These are phyloP conservation scores for Chydorus sphaericus DNA, from an alignment of 2,888 invertebrate genomes.

Conservation along the genomic window DNA sequence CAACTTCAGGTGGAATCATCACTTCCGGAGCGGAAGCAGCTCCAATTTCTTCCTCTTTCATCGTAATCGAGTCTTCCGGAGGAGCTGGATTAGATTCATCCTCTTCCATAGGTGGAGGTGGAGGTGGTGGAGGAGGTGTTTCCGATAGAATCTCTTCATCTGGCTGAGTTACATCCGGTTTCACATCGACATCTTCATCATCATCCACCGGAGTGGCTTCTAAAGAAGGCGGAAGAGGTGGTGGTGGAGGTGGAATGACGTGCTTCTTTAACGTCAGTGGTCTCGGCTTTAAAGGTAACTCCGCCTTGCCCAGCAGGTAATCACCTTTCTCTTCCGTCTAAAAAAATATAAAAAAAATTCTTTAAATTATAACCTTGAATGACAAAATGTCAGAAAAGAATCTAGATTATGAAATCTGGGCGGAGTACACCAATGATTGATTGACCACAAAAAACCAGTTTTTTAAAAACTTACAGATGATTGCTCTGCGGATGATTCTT, in stretches of 20 bases:
- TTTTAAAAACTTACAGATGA: neutral
- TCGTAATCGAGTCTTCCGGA: constrained; percentile 24
- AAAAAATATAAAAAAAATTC: neutral
- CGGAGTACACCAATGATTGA: too few relatives aligned
- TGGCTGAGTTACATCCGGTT: constrained; percentile 22
- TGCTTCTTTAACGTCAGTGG: constrained; percentile 71
- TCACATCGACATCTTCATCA: constrained; percentile 22
- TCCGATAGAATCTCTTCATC: constrained; percentile 15
- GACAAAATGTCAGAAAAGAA: neutral
- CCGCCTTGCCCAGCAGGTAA: constrained; percentile 22
- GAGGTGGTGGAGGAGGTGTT: neutral
- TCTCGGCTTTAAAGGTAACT: constrained; percentile 55
- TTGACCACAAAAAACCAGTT: neutral
- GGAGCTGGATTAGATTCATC: constrained; percentile 26
- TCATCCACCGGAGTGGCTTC: constrained; percentile 35
- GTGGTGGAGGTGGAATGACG: constrained; percentile 29
- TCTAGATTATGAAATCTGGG: neutral
- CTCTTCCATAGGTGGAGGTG: neutral
- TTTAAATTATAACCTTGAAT: neutral
- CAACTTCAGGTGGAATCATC: constrained; percentile 16
- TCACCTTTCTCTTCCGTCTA: neutral
- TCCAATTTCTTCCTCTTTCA: constrained; percentile 10
- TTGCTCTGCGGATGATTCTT: neutral
- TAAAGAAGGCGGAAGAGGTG: constrained; percentile 60
- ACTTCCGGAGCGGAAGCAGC: constrained; percentile 13